These are phyloP conservation scores for Drosophila parthenogenetica DNA, from an alignment of 2,888 invertebrate species.

Conservation along the genomic window DNA sequence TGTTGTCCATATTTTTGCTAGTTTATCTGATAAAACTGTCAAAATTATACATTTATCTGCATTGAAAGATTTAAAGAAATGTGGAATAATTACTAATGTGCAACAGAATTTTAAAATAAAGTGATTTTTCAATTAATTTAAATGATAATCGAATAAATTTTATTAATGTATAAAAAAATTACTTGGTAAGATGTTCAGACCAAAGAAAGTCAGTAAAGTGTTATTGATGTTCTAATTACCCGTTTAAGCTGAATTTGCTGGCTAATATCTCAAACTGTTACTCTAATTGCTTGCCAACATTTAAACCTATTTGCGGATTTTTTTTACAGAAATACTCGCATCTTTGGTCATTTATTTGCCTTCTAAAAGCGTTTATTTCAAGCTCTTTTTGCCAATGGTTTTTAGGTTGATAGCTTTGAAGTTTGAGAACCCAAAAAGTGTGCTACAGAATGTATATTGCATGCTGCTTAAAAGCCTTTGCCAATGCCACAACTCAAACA, in stretches of 20 bases:
- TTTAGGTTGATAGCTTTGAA: conserved; percentile 61
- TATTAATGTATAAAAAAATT: no score
- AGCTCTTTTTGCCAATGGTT: conserved; percentile 26
- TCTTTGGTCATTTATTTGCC: conserved; percentile 13
- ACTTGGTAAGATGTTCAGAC: no score
- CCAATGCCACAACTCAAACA: conserved; percentile 29
- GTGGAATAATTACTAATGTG: conserved; percentile 4
- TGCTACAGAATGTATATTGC: conserved; percentile 50
- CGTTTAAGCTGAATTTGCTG: no score
- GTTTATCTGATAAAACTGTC: conserved; percentile 19
- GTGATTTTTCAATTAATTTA: no score
- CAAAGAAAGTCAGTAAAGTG: neutral
- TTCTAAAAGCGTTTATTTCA: conserved; percentile 30
- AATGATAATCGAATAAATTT: no score
- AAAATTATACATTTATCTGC: conserved; percentile 17
- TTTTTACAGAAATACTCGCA: neutral
- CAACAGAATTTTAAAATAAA: neutral
- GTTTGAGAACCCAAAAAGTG: conserved; percentile 48
- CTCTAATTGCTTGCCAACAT: conserved; percentile 29
- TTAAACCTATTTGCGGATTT: neutral
- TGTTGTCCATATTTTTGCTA: conserved; percentile 17
- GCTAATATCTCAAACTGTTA: conserved; percentile 4
- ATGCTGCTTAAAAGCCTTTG: conserved; percentile 57
- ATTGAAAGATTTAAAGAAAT: conserved; percentile 15
- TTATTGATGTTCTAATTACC: neutral